Conservation (phyloP, 1,140 invertebrate species). For the Lamellibrachia luymesi region DNA sequence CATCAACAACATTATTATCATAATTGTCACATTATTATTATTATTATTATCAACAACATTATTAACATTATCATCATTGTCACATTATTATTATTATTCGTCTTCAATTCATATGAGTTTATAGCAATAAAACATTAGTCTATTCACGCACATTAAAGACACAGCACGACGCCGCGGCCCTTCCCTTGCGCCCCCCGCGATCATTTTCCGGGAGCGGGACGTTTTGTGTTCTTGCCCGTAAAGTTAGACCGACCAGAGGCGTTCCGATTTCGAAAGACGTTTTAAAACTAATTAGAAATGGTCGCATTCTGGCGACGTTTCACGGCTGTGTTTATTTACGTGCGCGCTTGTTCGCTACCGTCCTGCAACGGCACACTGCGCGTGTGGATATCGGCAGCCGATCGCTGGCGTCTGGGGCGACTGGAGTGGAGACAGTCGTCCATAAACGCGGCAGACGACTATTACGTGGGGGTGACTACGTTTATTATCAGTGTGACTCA, state of each 20-base stretch:
- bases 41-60: background rate
- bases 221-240: background rate
- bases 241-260: background rate
- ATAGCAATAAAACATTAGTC: background rate
- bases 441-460: background rate
- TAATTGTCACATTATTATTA: background rate
- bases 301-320: background rate
- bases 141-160: background rate
- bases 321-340: background rate
- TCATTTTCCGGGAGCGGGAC: background rate
- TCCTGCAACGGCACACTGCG: background rate
- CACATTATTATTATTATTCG: background rate
- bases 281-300: conserved; percentile 2
- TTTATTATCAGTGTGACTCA: background rate
- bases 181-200: background rate
- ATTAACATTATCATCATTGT: background rate
- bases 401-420: background rate
- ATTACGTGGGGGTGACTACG: background rate
- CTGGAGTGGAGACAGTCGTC: background rate
- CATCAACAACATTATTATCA: background rate
- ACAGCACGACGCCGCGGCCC: background rate
- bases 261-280: background rate
- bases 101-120: background rate
- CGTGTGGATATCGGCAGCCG: background rate
- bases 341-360: background rate